These are phyloP conservation scores for Dasypogon diadema DNA, from an alignment of 2,888 invertebrate species.

Conservation along the genomic window DNA sequence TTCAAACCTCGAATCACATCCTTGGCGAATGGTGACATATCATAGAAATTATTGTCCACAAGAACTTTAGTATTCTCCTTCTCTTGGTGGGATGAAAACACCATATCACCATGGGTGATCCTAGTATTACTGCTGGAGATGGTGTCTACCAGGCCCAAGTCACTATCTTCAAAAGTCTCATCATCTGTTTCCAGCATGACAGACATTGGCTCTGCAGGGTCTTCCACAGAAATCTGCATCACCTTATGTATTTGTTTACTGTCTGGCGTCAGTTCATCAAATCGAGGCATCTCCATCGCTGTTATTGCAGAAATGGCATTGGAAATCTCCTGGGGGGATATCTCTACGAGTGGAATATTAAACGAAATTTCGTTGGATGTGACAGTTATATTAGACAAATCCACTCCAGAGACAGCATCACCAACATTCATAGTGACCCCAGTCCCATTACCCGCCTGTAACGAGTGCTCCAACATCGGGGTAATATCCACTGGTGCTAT, in stretches of 20 bases:
- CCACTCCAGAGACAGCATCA: neutral
- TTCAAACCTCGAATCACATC: constrained; percentile 20
- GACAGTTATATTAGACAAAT: neutral
- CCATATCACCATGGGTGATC: neutral
- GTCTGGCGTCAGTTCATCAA: neutral
- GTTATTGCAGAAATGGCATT: constrained; percentile 10
- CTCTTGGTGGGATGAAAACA: constrained; percentile 1
- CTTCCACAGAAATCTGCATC: neutral
- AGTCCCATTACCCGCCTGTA: neutral
- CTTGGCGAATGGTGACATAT: neutral
- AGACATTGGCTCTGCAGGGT: constrained; percentile 4
- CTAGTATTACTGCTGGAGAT: neutral
- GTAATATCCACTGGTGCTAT: neutral
- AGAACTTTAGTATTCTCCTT: constrained; percentile 33
- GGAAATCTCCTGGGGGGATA: neutral
- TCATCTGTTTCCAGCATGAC: constrained; percentile 10
- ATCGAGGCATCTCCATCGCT: neutral
- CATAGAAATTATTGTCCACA: constrained; percentile 17
- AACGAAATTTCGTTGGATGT: constrained; percentile 18
- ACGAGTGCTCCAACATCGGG: neutral
- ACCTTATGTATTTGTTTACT: neutral
- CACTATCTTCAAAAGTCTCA: neutral
- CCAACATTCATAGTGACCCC: neutral
- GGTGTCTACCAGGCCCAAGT: neutral
- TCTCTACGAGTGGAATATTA: neutral